Conservation (phyloP, 2,888 invertebrate species). For the Campaea margaritaria region DNA sequence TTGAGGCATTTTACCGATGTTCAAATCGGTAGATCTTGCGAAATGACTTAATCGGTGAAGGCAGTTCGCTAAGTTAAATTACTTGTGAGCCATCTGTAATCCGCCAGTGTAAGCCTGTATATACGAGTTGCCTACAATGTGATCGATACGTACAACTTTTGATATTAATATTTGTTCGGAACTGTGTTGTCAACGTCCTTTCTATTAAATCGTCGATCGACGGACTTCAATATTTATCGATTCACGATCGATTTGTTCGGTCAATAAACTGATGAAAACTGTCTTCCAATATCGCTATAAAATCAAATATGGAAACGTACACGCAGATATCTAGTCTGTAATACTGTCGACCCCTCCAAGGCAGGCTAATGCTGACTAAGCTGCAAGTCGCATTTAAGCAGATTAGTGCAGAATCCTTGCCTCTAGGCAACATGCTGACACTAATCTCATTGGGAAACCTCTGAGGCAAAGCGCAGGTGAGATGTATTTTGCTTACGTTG, state of each 20-base stretch:
- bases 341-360: background rate
- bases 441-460: constrained; percentile 5
- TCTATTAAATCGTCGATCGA: too few species aligned
- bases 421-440: constrained; percentile 9
- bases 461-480: background rate
- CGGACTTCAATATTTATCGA: too few species aligned
- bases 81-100: background rate
- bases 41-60: constrained; percentile 1
- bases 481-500: background rate
- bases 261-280: too few species aligned
- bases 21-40: constrained; percentile 1
- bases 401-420: constrained; percentile 7
- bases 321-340: background rate
- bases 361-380: background rate
- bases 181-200: too few species aligned
- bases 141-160: too few species aligned
- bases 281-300: too few species aligned
- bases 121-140: too few species aligned
- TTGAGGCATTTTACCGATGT: constrained; percentile 12
- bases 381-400: constrained; percentile 4
- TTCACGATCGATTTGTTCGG: too few species aligned
- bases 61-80: background rate
- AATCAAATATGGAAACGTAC: too few species aligned
- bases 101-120: too few species aligned
- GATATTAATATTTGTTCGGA: background rate